Base-by-base conservation (phyloP, 2,888 invertebrate species). In the Andrena haemorrhoa region DNA sequence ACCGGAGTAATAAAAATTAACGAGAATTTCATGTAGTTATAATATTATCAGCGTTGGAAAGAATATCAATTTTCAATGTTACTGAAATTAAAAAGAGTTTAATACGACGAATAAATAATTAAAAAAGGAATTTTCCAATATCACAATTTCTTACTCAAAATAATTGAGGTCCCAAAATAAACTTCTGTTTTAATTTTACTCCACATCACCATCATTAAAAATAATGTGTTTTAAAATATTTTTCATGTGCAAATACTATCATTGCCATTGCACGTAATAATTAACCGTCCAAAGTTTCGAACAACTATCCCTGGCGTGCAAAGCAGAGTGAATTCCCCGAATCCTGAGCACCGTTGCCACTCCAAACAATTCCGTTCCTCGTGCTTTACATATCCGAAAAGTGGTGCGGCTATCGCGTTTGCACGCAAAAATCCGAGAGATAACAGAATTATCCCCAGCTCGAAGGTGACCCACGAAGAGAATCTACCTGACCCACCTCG, bases 401-500 rank as follows among this genome's bases (percentile, higher is more conserved):
- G 2, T 6, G 51, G 60, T 20, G 23, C 10, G 35, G 2, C n/a
- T 10, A 26, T 33, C 23, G n/a, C n/a, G 8, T 29, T 56, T 63
- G 68, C 29, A 8, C 3, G 31, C 6, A n/a, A 68, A 64, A 74
- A 74, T 74, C 41, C 33, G 56, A 23, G 49, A 47, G 20, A 51
- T 75, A 75, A 70, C 33, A 56, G 56, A 85, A 78, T 85, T 73
- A 77, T 68, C 66, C 29, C 33, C 29, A 20, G 71, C 33, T 58
- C 66, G 74, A 77, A 81, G 76, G 81, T 69, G 71, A 65, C 7
- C 53, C 7, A 20, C 20, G 29, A 61, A 56, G 56, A 72, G 63
- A 79, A 53, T 31, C 68, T 53, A 56, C 74, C 61, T 66, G 66
- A 64, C 58, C 78, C 41, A 35, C 20, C 68, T 64, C 71, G 51